Conservation (phyloP, 2,113 vertebrate genomes). For the Rhinichthys klamathensis region DNA sequence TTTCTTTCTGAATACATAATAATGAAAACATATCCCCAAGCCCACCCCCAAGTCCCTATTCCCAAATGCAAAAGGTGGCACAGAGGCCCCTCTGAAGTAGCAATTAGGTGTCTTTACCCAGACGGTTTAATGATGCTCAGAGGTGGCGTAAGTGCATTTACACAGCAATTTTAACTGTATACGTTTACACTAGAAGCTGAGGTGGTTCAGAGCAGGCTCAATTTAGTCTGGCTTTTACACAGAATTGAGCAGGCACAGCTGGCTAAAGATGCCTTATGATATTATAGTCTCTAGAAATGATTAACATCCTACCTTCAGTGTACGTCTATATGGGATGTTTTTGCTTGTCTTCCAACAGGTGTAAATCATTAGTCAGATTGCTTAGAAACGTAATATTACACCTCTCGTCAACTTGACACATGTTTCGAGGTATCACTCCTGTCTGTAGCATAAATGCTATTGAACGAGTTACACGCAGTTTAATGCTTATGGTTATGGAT, state of each 20-base stretch:
- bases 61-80: neutral
- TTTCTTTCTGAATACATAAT: too few species aligned
- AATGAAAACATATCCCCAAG: too few species aligned
- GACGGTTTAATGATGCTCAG: too few species aligned
- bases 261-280: neutral
- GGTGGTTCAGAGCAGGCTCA: neutral
- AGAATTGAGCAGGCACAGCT: neutral
- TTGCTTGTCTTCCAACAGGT: neutral
- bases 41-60: neutral
- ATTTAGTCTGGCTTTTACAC: neutral
- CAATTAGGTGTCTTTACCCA: too few species aligned
- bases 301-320: neutral
- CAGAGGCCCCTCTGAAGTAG: neutral
- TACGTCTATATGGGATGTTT: neutral
- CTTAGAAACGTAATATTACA: neutral
- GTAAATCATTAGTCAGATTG: neutral
- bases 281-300: neutral
- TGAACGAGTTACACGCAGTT: neutral
- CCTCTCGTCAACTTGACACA: neutral
- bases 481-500: neutral
- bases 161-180: too few species aligned
- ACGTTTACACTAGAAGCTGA: neutral
- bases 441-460: neutral
- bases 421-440: neutral
- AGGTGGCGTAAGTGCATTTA: neutral